Evolutionary conservation across 2,113 vertebrate species (phyloP).

Genomic region (Thryonomys swinderianus): DNA sequence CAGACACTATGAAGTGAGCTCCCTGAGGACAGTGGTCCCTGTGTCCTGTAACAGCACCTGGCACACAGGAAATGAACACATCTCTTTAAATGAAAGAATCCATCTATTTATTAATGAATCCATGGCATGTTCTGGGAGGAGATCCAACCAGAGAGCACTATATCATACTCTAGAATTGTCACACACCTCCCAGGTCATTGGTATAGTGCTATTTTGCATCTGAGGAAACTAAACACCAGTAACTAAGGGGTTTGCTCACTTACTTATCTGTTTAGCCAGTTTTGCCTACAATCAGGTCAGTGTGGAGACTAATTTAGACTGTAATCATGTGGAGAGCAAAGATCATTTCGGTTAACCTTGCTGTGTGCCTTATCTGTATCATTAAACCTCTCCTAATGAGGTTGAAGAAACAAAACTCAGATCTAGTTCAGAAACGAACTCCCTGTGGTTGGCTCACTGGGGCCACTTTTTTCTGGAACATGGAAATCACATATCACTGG

Average conservation of each 20-base stretch:
- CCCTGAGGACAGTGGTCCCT: neutral
- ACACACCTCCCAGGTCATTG: neutral
- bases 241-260: neutral
- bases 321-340: neutral
- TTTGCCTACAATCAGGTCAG: neutral
- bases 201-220: neutral
- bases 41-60: neutral
- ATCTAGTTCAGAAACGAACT: neutral
- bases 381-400: neutral
- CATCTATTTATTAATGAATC: neutral
- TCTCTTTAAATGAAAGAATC: neutral
- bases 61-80: too few relatives aligned
- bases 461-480: neutral
- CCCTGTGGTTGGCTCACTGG: neutral
- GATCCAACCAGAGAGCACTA: neutral
- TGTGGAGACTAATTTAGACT: neutral
- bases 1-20: neutral
- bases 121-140: neutral
- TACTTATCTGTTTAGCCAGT: neutral
- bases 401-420: neutral
- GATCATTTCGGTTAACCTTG: neutral
- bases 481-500: neutral
- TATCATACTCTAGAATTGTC: neutral
- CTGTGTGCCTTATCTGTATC: neutral
- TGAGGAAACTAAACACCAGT: neutral